Conservation (phyloP, 1,140 invertebrate genomes). For the Drosophila sp. region DNA sequence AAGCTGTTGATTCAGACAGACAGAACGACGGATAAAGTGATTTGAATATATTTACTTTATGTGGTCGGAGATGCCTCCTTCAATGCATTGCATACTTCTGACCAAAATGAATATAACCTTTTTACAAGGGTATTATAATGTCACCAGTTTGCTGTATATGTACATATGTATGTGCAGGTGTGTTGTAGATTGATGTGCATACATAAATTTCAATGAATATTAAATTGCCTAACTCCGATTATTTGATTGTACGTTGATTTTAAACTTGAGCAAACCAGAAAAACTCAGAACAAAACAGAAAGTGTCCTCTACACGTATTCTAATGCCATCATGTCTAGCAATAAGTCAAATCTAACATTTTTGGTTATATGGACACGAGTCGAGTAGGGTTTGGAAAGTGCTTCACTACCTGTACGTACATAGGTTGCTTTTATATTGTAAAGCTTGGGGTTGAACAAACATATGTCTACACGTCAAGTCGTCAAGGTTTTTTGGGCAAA, state of each 20-base stretch:
- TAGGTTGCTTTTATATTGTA: neutral
- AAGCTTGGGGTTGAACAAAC: neutral
- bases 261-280: too few species aligned
- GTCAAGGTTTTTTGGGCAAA: slow-evolving; percentile 6
- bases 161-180: slow-evolving; percentile 1
- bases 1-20: too few species aligned
- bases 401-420: neutral
- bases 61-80: too few species aligned
- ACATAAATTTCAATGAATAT: slow-evolving; percentile 8
- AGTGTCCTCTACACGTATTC: neutral
- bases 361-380: slow-evolving; percentile 1
- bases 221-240: neutral
- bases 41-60: too few species aligned
- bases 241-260: neutral
- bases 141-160: slow-evolving; percentile 4
- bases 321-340: slow-evolving; percentile 1
- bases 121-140: too few species aligned
- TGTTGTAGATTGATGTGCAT: neutral
- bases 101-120: too few species aligned
- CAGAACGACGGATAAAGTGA: too few species aligned
- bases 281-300: neutral
- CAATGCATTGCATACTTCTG: too few species aligned
- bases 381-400: too few species aligned
- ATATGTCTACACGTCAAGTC: slow-evolving; percentile 12
- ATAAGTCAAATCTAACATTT: slow-evolving; percentile 4